phyloP scores from a whole-genome alignment of 2,797 vertebrate genomes.

The Semotilus atromaculatus region DNA sequence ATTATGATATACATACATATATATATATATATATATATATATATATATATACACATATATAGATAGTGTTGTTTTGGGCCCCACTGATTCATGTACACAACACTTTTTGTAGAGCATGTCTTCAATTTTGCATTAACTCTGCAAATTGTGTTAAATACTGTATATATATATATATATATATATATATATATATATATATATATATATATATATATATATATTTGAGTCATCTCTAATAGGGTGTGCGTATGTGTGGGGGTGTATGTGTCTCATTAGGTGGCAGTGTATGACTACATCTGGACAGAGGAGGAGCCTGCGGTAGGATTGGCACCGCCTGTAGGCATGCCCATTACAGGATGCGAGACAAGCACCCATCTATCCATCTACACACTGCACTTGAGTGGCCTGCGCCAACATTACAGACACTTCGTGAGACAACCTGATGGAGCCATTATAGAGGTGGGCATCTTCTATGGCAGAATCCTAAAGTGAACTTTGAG shows the following conservation, averaged over 20 bases:
- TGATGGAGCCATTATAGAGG: slow-evolving; percentile 89
- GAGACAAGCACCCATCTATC: slow-evolving; percentile 81
- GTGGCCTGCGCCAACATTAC: slow-evolving; percentile 81
- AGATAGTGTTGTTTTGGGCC: too few species aligned
- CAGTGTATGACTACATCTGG: slow-evolving; percentile 91
- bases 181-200: too few species aligned
- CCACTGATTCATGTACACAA: neutral
- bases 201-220: neutral
- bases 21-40: too few species aligned
- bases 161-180: too few species aligned
- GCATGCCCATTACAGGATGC: slow-evolving; percentile 49
- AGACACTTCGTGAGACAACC: slow-evolving; percentile 89
- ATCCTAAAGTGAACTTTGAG: neutral
- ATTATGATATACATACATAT: too few species aligned
- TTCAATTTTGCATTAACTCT: neutral
- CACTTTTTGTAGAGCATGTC: neutral
- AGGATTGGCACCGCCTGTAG: slow-evolving; percentile 65
- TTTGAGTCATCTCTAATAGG: slow-evolving; percentile 66
- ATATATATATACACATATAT: too few species aligned
- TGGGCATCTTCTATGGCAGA: slow-evolving; percentile 62
- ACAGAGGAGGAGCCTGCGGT: slow-evolving; percentile 73
- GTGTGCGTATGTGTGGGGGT: slow-evolving; percentile 56
- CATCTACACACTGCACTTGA: slow-evolving; percentile 83
- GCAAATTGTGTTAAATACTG: neutral
- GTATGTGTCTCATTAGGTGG: slow-evolving; percentile 84